Conservation (phyloP, 2,113 vertebrate genomes). For the Lontra canadensis region DNA sequence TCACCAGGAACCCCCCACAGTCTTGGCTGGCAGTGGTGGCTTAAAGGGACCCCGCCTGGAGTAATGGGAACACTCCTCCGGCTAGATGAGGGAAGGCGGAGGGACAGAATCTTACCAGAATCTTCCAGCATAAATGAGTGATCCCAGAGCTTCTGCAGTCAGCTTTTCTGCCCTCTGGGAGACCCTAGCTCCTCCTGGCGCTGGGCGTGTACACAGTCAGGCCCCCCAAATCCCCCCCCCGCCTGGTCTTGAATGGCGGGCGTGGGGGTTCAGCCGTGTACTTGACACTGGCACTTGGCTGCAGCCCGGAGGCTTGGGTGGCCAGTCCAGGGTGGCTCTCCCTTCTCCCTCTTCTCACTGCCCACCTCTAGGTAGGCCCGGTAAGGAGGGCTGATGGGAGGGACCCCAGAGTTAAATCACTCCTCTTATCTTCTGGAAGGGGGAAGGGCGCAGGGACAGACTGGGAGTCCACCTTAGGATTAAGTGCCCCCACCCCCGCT, state of each 20-base stretch:
- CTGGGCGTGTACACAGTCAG: not conserved
- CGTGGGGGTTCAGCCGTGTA: rapidly evolving
- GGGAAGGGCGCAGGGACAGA: not conserved
- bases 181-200: not conserved
- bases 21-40: conserved; percentile 60
- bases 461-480: not conserved
- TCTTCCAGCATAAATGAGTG: not conserved
- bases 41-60: conserved; percentile 62
- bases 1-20: conserved; percentile 68
- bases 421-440: not conserved
- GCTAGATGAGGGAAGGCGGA: not conserved
- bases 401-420: not conserved
- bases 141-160: rapidly evolving
- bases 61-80: not conserved
- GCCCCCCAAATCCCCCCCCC: not conserved
- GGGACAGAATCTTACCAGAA: not conserved
- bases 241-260: not conserved
- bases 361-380: not conserved
- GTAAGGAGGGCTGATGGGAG: not conserved
- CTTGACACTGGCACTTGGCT: not conserved
- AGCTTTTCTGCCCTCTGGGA: not conserved
- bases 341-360: too few species aligned
- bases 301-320: not conserved
- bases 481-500: rapidly evolving
- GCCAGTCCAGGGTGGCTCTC: not conserved